Evolutionary conservation across 2,888 invertebrate genomes (phyloP), one percentile per base, ranked within the genome.

Genomic region (Epinotia brunnichana): DNA sequence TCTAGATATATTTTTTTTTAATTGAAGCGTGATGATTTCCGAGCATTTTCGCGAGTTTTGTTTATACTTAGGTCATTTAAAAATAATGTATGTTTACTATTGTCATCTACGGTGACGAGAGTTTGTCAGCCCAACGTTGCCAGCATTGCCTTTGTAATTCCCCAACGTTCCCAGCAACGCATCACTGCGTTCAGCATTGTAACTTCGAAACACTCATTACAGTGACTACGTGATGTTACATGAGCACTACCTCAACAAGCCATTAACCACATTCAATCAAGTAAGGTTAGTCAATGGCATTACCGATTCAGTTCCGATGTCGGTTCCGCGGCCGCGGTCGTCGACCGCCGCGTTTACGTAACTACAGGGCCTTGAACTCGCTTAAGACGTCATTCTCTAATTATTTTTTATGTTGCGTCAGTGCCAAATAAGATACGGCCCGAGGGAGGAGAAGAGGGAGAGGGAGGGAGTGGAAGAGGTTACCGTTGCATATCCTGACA

Each of bases 291-390:
- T 57, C 60, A 69, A 39, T 69, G 60, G 24, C 70, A 70, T 70
- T 70, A 70, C 60, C 71, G 71, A 66, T n/a, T 53, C 70, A 71
- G 66, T 71, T 71, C 66, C 70, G 70, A 66, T 19, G 24, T 21
- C 9, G 24, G 51, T 35, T 69, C 54, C 60, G 70, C 54, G 62
- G 24, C 39, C 59, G 70, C 70, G 66, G 64, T 66, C 70, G 64
- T n/a, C 70, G 66, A 71, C 63, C 63, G 39, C 7, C 68, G 67
- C 70, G 74, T 68, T 75, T 74, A 74, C 73, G 74, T 70, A 75
- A 75, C 70, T 0, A 29, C 67, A 39, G 75, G 74, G 75, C 75
- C 75, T 75, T 75, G 75, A 75, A 75, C 74, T 70, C 73, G 41
- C 19, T 51, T 29, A 11, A 21, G 17, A 51, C 29, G 41, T 69